A percentile compares a stretch with the other conserved stretches of the same genome.
Evolutionary conservation across 2,797 vertebrate species (phyloP).

Genomic region (Acipenser ruthenus): DNA sequence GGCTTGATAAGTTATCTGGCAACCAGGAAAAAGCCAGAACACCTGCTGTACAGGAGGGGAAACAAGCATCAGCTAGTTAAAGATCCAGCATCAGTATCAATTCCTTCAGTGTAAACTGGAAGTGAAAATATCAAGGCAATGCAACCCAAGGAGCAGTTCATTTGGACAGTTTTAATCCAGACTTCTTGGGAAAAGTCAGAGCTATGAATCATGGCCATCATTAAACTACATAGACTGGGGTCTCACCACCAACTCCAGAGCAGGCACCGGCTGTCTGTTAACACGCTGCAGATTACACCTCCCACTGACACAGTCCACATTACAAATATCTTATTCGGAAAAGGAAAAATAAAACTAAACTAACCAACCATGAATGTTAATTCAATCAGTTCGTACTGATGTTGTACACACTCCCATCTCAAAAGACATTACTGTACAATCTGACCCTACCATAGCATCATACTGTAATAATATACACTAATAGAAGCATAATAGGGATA

Average conservation of each 20-base stretch:
- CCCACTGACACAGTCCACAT: constrained; percentile 25
- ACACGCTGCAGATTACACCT: constrained; percentile 43
- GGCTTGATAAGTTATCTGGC: too few species aligned
- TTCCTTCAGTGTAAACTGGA: too few species aligned
- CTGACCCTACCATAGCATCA: too few species aligned
- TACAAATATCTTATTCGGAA: constrained; percentile 16
- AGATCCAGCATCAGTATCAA: too few species aligned
- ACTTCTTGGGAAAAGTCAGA: constrained; percentile 51
- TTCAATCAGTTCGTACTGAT: neutral
- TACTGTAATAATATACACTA: too few species aligned
- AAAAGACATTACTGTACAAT: too few species aligned
- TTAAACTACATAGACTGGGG: constrained; percentile 35
- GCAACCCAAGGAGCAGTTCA: constrained; percentile 54
- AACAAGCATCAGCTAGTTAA: too few species aligned
- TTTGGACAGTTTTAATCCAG: constrained; percentile 60
- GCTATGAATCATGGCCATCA: constrained; percentile 58
- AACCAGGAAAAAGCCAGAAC: too few species aligned
- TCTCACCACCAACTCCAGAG: constrained; percentile 37
- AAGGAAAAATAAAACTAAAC: constrained; percentile 7
- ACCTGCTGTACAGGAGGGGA: too few species aligned
- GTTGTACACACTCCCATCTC: too few species aligned
- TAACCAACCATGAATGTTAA: neutral
- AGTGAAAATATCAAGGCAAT: constrained; percentile 10
- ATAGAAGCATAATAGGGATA: too few species aligned
- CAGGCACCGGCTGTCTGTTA: constrained; percentile 41